Percentiles rank a stretch among this genome's conserved stretches.
phyloP scores from a whole-genome alignment of 2,888 invertebrate genomes.

The Sminthurides aquaticus region DNA sequence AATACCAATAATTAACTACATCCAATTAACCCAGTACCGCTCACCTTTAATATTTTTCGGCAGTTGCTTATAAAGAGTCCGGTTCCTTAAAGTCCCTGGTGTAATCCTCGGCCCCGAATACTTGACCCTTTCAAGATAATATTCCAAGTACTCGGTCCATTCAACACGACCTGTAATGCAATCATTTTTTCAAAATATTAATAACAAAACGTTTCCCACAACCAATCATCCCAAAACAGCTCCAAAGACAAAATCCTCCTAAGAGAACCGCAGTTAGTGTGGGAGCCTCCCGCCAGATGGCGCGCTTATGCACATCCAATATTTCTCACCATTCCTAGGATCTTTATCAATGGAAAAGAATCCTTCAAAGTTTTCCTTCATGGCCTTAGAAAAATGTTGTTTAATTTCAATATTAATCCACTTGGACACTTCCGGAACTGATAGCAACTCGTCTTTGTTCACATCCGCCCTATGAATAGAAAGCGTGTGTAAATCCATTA shows the following conservation, averaged over 20 bases:
- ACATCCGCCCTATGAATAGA: slow-evolving; percentile 54
- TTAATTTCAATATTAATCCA: slow-evolving; percentile 62
- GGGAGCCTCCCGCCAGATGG: neutral
- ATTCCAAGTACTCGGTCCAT: slow-evolving; percentile 72
- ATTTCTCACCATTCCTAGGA: slow-evolving; percentile 55
- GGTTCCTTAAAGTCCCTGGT: slow-evolving; percentile 28
- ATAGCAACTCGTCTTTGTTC: slow-evolving; percentile 54
- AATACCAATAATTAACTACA: neutral
- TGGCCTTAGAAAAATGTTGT: slow-evolving; percentile 61
- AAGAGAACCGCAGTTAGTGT: slow-evolving; percentile 6
- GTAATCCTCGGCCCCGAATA: slow-evolving; percentile 26
- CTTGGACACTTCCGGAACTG: slow-evolving; percentile 57
- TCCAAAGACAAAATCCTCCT: neutral
- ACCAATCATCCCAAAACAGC: neutral
- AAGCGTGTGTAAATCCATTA: neutral
- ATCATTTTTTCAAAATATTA: neutral
- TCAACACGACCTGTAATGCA: slow-evolving; percentile 55
- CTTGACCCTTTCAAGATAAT: slow-evolving; percentile 64
- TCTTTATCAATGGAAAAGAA: slow-evolving; percentile 60
- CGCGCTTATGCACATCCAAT: neutral
- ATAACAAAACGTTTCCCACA: neutral
- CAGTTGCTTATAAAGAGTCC: slow-evolving; percentile 17
- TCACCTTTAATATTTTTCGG: slow-evolving; percentile 21
- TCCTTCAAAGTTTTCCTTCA: slow-evolving; percentile 59
- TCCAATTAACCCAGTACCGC: too few species aligned